Evolutionary conservation across 2,888 invertebrate species (phyloP).

Genomic region (Sminthurinus aureus): DNA sequence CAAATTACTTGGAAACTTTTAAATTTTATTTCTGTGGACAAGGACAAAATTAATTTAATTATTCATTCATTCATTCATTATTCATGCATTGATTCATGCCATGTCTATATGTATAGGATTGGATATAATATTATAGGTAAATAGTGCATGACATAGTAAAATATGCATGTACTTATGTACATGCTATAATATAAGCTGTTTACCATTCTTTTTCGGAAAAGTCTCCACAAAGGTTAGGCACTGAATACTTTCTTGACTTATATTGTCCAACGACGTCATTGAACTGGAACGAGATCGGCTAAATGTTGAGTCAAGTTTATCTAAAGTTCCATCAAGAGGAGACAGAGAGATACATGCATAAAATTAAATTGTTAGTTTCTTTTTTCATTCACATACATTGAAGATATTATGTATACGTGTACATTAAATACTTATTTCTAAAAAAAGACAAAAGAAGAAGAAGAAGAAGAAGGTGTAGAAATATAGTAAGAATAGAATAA

Average conservation of each 20-base stretch:
- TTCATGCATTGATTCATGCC: no score
- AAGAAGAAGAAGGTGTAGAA: no score
- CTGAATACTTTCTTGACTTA: slow-evolving; percentile 89
- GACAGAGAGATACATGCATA: neutral
- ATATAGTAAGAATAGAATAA: no score
- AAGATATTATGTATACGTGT: no score
- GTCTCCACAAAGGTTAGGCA: slow-evolving; percentile 96
- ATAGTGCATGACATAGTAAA: neutral
- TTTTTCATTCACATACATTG: neutral
- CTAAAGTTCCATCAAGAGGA: slow-evolving; percentile 65
- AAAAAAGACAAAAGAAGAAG: no score
- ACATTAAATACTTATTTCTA: neutral
- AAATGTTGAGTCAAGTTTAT: slow-evolving; percentile 96
- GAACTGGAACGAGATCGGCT: slow-evolving; percentile 96
- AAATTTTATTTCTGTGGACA: neutral
- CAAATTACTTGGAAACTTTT: neutral
- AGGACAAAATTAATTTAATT: neutral
- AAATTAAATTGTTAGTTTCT: neutral
- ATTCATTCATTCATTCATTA: neutral
- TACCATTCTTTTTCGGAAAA: slow-evolving; percentile 93
- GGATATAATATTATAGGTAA: no score
- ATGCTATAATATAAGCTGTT: slow-evolving; percentile 60
- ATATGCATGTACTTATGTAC: neutral
- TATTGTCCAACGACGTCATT: slow-evolving; percentile 97
- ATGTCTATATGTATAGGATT: neutral